phyloP scores from a whole-genome alignment of 2,797 vertebrate genomes.

The Mormyrus proboscirostris region DNA sequence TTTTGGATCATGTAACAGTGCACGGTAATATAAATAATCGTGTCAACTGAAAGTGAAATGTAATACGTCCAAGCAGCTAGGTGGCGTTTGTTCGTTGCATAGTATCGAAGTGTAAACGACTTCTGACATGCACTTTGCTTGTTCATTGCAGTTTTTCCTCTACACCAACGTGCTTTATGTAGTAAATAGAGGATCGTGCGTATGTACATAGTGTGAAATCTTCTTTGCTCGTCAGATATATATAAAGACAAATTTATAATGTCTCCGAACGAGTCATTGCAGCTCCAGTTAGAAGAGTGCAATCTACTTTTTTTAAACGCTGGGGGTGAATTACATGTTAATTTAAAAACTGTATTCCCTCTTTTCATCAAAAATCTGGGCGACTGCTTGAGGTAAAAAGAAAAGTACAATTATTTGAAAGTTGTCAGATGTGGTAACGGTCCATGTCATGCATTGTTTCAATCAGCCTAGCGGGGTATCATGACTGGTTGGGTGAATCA shows the following conservation, averaged over 20 bases:
- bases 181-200: background rate
- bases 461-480: background rate
- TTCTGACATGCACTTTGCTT: background rate
- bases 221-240: background rate
- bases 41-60: background rate
- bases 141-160: background rate
- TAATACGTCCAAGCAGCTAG: slow-evolving; percentile 9
- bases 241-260: slow-evolving; percentile 29
- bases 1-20: background rate
- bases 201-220: background rate
- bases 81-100: slow-evolving; percentile 1
- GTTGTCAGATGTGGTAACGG: background rate
- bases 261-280: slow-evolving; percentile 36
- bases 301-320: slow-evolving; percentile 32
- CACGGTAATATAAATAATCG: background rate
- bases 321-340: slow-evolving; percentile 22
- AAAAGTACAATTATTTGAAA: background rate
- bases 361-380: slow-evolving; percentile 44
- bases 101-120: background rate
- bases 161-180: background rate
- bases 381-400: slow-evolving; percentile 53
- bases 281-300: slow-evolving; percentile 42
- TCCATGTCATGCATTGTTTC: background rate
- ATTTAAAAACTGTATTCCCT: slow-evolving; percentile 32
- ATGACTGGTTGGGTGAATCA: background rate